These are phyloP conservation scores for Lutjanus argentimaculatus DNA, from an alignment of 2,797 vertebrate genomes.

Conservation along the genomic window DNA sequence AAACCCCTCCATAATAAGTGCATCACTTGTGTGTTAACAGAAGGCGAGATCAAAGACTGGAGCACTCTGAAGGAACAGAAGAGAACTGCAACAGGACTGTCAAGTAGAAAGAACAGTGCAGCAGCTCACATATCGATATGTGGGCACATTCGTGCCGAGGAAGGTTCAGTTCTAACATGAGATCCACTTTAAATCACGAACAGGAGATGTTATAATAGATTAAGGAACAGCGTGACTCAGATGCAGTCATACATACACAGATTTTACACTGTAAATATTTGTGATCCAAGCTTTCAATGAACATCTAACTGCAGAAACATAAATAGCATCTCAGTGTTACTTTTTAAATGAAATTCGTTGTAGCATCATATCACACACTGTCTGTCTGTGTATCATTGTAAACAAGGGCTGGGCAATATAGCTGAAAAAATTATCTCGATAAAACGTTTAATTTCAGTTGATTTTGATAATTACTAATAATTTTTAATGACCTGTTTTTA, in stretches of 20 bases:
- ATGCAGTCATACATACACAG: background rate
- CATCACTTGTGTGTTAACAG: slow-evolving; percentile 41
- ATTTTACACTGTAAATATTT: background rate
- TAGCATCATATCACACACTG: background rate
- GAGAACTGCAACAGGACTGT: slow-evolving; percentile 37
- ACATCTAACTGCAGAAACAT: background rate
- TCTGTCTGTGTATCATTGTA: too few relatives aligned
- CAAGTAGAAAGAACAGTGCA: slow-evolving; percentile 37
- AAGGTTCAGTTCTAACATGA: slow-evolving; percentile 19
- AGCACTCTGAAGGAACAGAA: slow-evolving; percentile 51
- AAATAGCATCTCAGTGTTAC: background rate
- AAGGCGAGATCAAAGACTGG: slow-evolving; percentile 55
- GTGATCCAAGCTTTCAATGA: background rate
- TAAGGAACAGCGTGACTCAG: background rate
- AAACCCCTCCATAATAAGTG: slow-evolving; percentile 21
- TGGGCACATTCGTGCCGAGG: slow-evolving; percentile 43
- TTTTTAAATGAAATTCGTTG: background rate
- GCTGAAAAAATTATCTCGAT: too few relatives aligned
- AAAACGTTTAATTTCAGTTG: too few relatives aligned
- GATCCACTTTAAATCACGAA: slow-evolving; percentile 25
- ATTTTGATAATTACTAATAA: too few relatives aligned
- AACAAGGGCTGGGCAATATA: too few relatives aligned
- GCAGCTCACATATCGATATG: slow-evolving; percentile 27
- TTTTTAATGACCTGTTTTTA: too few relatives aligned
- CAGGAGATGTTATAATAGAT: background rate